Percentiles rank a stretch among this genome's conserved stretches.
These are phyloP conservation scores for Gadopsis marmoratus DNA, from an alignment of 2,797 vertebrate genomes.

Conservation along the genomic window DNA sequence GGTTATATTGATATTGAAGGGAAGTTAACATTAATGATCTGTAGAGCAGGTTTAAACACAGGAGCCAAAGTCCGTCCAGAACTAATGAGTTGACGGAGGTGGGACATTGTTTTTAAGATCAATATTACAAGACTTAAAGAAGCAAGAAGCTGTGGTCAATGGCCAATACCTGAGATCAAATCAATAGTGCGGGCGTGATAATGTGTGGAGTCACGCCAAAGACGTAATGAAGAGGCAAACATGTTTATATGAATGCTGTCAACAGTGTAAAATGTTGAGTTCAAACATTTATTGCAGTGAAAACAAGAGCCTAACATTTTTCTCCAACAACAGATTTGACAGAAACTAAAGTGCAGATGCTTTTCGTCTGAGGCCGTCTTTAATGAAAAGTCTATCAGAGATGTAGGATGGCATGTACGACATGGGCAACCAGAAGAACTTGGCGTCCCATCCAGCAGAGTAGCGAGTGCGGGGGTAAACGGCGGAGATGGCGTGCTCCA, in stretches of 20 bases:
- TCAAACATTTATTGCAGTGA: background rate
- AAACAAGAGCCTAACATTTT: background rate
- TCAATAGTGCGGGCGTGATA: background rate
- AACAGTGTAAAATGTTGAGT: background rate
- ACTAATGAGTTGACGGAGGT: background rate
- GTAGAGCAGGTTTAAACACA: background rate
- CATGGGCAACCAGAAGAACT: constrained; percentile 89
- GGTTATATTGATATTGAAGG: background rate
- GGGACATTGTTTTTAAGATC: background rate
- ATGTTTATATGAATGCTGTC: background rate
- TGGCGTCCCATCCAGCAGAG: constrained; percentile 89
- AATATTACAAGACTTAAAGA: background rate
- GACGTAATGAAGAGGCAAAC: background rate
- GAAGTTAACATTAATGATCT: background rate
- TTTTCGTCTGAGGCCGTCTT: constrained; percentile 45
- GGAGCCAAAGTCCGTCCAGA: constrained; percentile 4
- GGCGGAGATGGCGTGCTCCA: constrained; percentile 90
- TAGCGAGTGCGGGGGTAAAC: constrained; percentile 88
- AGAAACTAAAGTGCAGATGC: constrained; percentile 41
- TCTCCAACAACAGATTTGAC: background rate
- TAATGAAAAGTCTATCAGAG: constrained; percentile 76
- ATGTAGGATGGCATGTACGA: constrained; percentile 88
- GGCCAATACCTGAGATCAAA: background rate
- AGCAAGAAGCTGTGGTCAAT: background rate
- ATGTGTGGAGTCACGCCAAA: background rate